Conservation (phyloP, 2,888 invertebrate species). For the Ceramica pisi region DNA sequence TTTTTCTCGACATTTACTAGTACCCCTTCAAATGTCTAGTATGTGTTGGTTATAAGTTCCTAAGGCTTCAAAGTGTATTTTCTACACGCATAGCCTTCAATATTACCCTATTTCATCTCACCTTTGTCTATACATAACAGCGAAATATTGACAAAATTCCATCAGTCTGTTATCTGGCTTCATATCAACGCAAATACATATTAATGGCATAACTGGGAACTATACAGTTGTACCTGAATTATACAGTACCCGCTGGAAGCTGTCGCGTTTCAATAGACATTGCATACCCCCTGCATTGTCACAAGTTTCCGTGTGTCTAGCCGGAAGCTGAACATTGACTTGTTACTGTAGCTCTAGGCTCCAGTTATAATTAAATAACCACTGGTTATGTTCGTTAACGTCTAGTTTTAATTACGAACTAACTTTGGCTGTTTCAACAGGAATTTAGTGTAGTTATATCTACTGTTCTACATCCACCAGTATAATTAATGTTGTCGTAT, state of each 20-base stretch:
- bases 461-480: slow-evolving; percentile 16
- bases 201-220: slow-evolving; percentile 57
- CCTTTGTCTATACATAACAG: slow-evolving; percentile 21
- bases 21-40: background rate
- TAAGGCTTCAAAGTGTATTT: slow-evolving; percentile 5
- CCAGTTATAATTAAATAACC: slow-evolving; percentile 49
- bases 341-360: slow-evolving; percentile 14
- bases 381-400: slow-evolving; percentile 51
- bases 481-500: slow-evolving; percentile 43
- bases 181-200: slow-evolving; percentile 50
- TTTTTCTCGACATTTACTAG: slow-evolving; percentile 5
- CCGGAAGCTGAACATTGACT: slow-evolving; percentile 45
- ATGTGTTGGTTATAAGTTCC: background rate
- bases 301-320: slow-evolving; percentile 50
- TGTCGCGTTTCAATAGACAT: slow-evolving; percentile 67
- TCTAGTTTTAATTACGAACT: slow-evolving; percentile 63
- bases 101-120: slow-evolving; percentile 5
- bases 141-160: slow-evolving; percentile 50
- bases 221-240: slow-evolving; percentile 52
- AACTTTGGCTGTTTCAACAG: slow-evolving; percentile 49
- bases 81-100: background rate
- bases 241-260: slow-evolving; percentile 57
- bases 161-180: slow-evolving; percentile 37
- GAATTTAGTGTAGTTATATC: slow-evolving; percentile 48
- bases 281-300: slow-evolving; percentile 60